These are phyloP conservation scores for Trachelus tabidus DNA, from an alignment of 2,888 invertebrate genomes.

Conservation along the genomic window DNA sequence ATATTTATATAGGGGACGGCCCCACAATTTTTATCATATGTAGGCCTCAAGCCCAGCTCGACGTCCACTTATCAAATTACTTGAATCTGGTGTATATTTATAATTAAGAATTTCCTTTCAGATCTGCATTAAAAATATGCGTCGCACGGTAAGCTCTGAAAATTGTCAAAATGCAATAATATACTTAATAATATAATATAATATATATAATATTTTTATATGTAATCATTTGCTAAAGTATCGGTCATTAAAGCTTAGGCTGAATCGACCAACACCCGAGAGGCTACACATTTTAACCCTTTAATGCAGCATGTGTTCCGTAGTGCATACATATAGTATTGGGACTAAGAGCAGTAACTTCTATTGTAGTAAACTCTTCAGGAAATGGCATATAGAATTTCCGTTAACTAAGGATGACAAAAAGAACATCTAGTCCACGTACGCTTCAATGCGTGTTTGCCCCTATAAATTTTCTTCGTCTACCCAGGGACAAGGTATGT, in stretches of 20 bases:
- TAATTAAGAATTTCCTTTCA: background rate
- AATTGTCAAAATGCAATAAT: background rate
- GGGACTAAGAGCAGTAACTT: background rate
- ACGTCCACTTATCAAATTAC: conserved; percentile 34
- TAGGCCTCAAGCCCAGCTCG: conserved; percentile 53
- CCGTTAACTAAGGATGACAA: background rate
- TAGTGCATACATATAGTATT: no score
- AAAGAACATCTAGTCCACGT: background rate
- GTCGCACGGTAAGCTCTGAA: background rate
- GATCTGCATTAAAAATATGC: background rate
- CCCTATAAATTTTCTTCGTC: background rate
- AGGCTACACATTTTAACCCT: background rate
- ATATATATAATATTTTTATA: background rate
- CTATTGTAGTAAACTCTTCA: background rate
- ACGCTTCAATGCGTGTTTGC: background rate
- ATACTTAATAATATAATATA: background rate
- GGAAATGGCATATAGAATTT: background rate
- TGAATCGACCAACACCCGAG: background rate
- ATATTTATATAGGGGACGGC: conserved; percentile 30
- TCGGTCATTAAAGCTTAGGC: background rate
- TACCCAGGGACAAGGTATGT: background rate
- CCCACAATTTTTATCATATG: conserved; percentile 35
- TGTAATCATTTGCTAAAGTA: background rate
- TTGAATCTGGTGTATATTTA: background rate
- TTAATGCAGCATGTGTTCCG: background rate